A percentile compares a stretch with the other conserved stretches of the same genome.
phyloP scores from a whole-genome alignment of 2,797 vertebrate genomes.

The Apogon talboti region DNA sequence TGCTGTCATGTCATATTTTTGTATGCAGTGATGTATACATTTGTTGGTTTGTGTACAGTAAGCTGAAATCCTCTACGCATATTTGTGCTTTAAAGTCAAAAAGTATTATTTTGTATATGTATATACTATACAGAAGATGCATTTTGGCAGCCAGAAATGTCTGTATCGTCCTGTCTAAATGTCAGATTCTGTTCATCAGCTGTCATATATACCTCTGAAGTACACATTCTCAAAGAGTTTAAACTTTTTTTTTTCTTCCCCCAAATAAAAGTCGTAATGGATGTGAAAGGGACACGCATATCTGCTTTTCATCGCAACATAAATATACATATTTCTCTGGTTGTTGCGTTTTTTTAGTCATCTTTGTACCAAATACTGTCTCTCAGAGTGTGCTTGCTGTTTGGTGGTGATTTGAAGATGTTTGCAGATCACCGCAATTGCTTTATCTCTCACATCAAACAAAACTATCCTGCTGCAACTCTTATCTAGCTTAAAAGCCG shows the following conservation, averaged over 20 bases:
- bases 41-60: conserved; percentile 16
- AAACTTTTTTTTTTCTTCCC: not conserved
- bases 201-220: conserved; percentile 1
- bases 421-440: not conserved
- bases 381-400: conserved; percentile 23
- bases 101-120: not conserved
- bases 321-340: not conserved
- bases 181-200: conserved; percentile 5
- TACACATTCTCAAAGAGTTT: conserved; percentile 1
- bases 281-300: not conserved
- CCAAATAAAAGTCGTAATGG: not conserved
- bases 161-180: not conserved
- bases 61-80: conserved; percentile 19
- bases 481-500: conserved; percentile 26
- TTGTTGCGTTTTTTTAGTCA: not conserved
- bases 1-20: conserved; percentile 32
- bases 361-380: conserved; percentile 19
- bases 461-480: conserved; percentile 32
- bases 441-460: conserved; percentile 38
- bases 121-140: not conserved
- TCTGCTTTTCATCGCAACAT: not conserved
- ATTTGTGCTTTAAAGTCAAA: conserved; percentile 9
- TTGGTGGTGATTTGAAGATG: conserved; percentile 34
- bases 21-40: conserved; percentile 39
- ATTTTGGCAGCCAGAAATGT: conserved; percentile 12